Evolutionary conservation across 92 coral and sea anemone genomes (phyloP), one percentile per base, ranked within the genome.

Genomic region (Umimayanthus chanpuru): DNA sequence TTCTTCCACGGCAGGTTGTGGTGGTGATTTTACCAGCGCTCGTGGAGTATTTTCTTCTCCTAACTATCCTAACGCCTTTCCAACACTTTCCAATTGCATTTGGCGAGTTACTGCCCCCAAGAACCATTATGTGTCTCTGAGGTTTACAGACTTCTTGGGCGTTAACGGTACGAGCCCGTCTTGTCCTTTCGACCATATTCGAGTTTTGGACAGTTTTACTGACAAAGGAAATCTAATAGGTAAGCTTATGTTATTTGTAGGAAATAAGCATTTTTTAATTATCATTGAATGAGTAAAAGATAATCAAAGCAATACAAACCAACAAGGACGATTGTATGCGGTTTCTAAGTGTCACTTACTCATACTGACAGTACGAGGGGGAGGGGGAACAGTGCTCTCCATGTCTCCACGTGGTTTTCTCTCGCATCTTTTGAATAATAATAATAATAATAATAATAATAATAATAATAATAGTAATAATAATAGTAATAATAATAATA

Each of bases 71-170:
- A 84, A 85, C 90, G 83, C 91, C 8, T 95, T 90, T 50, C 98
- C 98, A 47, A 82, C 94, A 12, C 91, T 90, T 81, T 85, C 91
- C 3, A 90, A 87, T 47, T 96, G 99, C 78, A 92, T 93, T 29
- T 96, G 99, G 99, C 94, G 99, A 15, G 85, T 96, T 23, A 78
- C 89, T 40, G 98, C 92, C 6, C 92, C 98, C 9, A 38, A 86
- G 36, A 85, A 90, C 76, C 91, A 90, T n/a, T 96, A 93, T 92
- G 85, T 96, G 49, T 92, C 98, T 1, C 82, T 96, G 72, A 89
- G 96, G 44, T 96, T 96, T 81, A 89, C 70, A 23, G 94, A 85
- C 72, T 96, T 96, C 65, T 23, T 81, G 21, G 99, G 94, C 29
- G 82, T 96, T 72, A 93, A 96, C 70, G 94, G 98, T 20, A 85